These are phyloP conservation scores for Scortum barcoo DNA, from an alignment of 2,113 vertebrate species.

Conservation along the genomic window DNA sequence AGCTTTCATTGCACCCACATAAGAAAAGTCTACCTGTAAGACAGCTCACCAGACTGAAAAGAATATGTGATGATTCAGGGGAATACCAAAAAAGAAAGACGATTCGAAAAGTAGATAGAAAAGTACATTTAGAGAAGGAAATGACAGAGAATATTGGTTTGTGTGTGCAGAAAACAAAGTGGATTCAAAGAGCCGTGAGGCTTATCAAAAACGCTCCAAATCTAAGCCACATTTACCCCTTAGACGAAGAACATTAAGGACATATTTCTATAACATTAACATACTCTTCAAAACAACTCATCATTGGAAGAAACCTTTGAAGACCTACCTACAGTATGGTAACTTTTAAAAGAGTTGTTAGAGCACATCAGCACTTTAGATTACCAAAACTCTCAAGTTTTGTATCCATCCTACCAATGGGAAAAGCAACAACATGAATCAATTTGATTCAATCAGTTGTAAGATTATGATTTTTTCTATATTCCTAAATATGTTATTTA, in stretches of 20 bases:
- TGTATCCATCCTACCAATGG: neutral
- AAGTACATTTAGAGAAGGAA: neutral
- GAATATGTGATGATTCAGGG: neutral
- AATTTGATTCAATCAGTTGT: too few species aligned
- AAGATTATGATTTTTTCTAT: too few species aligned
- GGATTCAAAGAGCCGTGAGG: neutral
- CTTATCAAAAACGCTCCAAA: neutral
- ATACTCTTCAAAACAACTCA: constrained; percentile 2
- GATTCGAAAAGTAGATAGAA: too few species aligned
- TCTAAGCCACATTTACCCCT: neutral
- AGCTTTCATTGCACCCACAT: neutral
- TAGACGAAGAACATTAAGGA: neutral
- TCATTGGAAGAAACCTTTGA: neutral
- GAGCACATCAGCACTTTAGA: too few species aligned
- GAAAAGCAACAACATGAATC: neutral
- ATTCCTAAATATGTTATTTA: too few species aligned
- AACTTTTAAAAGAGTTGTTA: neutral
- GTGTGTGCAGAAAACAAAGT: neutral
- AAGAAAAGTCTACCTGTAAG: neutral
- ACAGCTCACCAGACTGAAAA: neutral
- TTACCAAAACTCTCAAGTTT: neutral
- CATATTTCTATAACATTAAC: neutral
- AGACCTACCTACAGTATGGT: neutral
- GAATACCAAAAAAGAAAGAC: neutral
- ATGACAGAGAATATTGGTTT: neutral